Conservation (phyloP, 2,888 invertebrate genomes). For the Nephrotoma appendiculata region DNA sequence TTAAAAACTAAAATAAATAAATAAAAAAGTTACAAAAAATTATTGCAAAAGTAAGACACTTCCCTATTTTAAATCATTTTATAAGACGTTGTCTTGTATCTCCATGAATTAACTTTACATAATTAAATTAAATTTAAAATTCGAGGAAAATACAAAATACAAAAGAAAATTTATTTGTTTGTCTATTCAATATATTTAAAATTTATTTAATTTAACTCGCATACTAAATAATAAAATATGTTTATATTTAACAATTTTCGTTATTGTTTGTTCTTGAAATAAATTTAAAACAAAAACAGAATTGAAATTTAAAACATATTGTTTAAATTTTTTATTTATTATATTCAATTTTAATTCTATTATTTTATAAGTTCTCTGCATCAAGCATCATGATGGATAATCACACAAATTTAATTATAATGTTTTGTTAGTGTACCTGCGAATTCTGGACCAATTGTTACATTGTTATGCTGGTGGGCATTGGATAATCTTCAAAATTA, state of each 20-base stretch:
- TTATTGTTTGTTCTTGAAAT: background rate
- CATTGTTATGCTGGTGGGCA: no score
- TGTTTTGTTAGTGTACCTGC: no score
- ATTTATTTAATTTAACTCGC: background rate
- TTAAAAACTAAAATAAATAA: background rate
- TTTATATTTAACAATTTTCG: background rate
- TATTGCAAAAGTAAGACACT: background rate
- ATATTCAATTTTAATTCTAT: no score
- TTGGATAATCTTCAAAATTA: no score
- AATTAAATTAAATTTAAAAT: background rate
- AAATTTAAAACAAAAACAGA: background rate
- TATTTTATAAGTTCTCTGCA: no score
- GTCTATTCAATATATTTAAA: background rate
- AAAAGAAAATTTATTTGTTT: background rate
- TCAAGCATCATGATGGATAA: no score
- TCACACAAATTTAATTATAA: no score
- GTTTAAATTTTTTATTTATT: background rate
- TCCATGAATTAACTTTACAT: background rate
- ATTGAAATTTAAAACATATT: background rate
- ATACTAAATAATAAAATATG: background rate
- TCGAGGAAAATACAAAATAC: background rate
- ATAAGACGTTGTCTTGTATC: background rate
- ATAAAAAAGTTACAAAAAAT: background rate
- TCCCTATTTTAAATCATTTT: background rate
- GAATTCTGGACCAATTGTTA: no score